These are phyloP conservation scores for Drosophila histrio DNA, from an alignment of 2,888 invertebrate genomes.

Conservation along the genomic window DNA sequence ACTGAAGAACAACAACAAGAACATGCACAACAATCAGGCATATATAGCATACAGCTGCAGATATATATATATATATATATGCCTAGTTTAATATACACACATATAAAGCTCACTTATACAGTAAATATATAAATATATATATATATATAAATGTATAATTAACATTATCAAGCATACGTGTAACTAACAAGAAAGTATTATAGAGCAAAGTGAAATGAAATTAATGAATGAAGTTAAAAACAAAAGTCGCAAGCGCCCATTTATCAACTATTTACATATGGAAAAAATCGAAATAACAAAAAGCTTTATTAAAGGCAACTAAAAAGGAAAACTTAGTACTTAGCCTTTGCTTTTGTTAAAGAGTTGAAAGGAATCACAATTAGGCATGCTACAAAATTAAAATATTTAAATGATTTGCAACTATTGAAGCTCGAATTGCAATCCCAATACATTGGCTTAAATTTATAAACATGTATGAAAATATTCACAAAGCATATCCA, in stretches of 20 bases:
- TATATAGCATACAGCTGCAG: slow-evolving; percentile 69
- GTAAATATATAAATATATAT: slow-evolving; percentile 47
- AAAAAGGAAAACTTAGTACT: slow-evolving; percentile 39
- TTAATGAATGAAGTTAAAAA: slow-evolving; percentile 37
- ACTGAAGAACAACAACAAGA: slow-evolving; percentile 68
- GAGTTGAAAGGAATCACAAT: slow-evolving; percentile 22
- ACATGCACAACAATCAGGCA: slow-evolving; percentile 80
- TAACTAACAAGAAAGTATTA: slow-evolving; percentile 76
- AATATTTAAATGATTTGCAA: slow-evolving; percentile 45
- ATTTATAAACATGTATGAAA: slow-evolving; percentile 47
- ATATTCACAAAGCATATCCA: slow-evolving; percentile 76
- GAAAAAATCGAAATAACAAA: slow-evolving; percentile 56
- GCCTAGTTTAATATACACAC: slow-evolving; percentile 62
- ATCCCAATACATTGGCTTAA: slow-evolving; percentile 51
- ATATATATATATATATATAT: slow-evolving; percentile 57
- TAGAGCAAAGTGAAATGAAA: slow-evolving; percentile 52
- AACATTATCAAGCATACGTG: slow-evolving; percentile 76
- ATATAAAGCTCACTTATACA: slow-evolving; percentile 58
- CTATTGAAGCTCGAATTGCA: slow-evolving; percentile 52
- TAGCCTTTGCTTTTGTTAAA: slow-evolving; percentile 57
- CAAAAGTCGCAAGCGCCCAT: slow-evolving; percentile 74
- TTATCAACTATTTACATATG: slow-evolving; percentile 70
- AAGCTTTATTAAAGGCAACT: slow-evolving; percentile 76
- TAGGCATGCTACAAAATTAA: slow-evolving; percentile 51
- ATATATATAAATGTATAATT: slow-evolving; percentile 65